phyloP scores from a whole-genome alignment of 2,888 invertebrate species.

The Atrina japonica region DNA sequence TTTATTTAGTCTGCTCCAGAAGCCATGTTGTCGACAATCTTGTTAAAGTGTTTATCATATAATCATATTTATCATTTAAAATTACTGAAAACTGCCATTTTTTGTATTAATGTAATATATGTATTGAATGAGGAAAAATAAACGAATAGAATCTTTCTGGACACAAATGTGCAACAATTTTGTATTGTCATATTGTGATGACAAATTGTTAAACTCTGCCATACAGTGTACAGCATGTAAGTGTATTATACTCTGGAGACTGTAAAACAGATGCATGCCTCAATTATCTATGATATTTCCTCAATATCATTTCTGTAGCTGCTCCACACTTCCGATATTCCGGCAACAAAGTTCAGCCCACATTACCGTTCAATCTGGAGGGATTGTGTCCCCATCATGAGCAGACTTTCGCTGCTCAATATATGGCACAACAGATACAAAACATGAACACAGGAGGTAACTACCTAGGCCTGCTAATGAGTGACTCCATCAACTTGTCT shows the following conservation, averaged over 20 bases:
- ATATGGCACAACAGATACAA: slow-evolving; percentile 66
- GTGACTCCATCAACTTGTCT: no score
- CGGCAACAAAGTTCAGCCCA: slow-evolving; percentile 56
- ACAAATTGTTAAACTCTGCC: not conserved
- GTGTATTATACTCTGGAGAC: not conserved
- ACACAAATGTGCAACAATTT: not conserved
- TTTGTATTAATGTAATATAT: no score
- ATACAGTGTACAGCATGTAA: not conserved
- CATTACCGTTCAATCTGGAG: slow-evolving; percentile 63
- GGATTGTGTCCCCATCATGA: slow-evolving; percentile 76
- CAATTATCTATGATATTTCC: slow-evolving; percentile 15
- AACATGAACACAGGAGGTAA: slow-evolving; percentile 66
- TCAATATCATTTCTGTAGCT: slow-evolving; percentile 52
- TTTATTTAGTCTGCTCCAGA: no score
- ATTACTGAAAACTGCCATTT: no score
- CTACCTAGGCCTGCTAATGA: not conserved
- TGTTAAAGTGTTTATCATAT: no score
- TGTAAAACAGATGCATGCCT: no score
- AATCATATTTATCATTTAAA: no score
- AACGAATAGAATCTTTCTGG: no score
- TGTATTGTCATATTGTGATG: not conserved
- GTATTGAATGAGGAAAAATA: no score
- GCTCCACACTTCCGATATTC: slow-evolving; percentile 78
- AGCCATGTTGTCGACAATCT: no score
- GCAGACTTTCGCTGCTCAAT: slow-evolving; percentile 74